A percentile compares a stretch with the other conserved stretches of the same genome.
These are phyloP conservation scores for Cricetomys ansorgei DNA, from an alignment of 2,113 vertebrate species.

Conservation along the genomic window DNA sequence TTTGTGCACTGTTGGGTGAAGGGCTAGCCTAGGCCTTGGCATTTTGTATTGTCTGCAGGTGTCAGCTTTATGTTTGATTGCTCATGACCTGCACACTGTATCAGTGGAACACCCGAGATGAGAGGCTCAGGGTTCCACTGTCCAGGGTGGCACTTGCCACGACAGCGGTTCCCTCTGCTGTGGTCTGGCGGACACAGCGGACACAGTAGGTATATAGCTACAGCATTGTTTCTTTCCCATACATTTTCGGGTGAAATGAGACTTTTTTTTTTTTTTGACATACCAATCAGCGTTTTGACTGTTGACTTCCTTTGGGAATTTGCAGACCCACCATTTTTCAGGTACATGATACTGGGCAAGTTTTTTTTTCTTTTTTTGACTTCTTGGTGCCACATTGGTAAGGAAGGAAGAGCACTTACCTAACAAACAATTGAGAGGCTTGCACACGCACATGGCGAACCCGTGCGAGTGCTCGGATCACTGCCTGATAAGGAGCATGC, in stretches of 20 bases:
- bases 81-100: too few species aligned
- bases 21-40: too few species aligned
- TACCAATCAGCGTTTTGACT: not conserved
- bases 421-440: not conserved
- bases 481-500: not conserved
- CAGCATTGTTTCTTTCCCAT: conserved; percentile 20
- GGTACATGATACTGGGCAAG: not conserved
- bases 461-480: not conserved
- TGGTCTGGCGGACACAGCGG: too few species aligned
- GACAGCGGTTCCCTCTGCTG: too few species aligned
- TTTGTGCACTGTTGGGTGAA: too few species aligned
- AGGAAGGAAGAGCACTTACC: not conserved
- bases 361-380: too few species aligned
- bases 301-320: not conserved
- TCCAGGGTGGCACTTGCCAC: too few species aligned
- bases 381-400: not conserved
- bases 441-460: not conserved
- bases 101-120: too few species aligned
- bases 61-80: too few species aligned
- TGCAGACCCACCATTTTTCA: not conserved
- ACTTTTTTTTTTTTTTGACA: conserved; percentile 4
- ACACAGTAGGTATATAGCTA: too few species aligned
- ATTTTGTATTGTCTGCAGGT: too few species aligned
- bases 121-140: too few species aligned
- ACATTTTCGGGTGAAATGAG: conserved; percentile 5